phyloP scores from a whole-genome alignment of 2,113 vertebrate genomes.

The Cryptomyrus ogoouensis region DNA sequence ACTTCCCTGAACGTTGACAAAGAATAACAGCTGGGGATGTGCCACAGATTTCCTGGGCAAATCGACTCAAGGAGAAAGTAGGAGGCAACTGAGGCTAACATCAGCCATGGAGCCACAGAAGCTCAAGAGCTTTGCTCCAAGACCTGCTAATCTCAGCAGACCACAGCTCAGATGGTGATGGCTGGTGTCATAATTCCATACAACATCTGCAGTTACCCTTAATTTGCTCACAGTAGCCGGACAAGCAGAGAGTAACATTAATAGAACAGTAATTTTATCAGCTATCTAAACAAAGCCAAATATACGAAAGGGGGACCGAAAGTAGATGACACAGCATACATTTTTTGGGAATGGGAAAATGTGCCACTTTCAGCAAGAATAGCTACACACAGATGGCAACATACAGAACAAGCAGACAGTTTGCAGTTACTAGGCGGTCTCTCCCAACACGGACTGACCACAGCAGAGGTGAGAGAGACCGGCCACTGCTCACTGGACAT shows the following conservation, averaged over 20 bases:
- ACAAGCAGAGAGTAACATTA: not conserved
- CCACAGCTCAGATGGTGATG: not conserved
- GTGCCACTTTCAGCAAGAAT: not conserved
- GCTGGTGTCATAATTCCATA: not conserved
- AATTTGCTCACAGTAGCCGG: conserved; percentile 15
- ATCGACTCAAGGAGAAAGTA: not conserved
- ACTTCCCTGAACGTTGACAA: not conserved
- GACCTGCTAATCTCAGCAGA: conserved; percentile 14
- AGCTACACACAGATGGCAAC: not conserved
- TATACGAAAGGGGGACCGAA: not conserved
- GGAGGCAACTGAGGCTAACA: not conserved
- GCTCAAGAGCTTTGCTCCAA: conserved; percentile 12
- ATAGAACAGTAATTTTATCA: not conserved
- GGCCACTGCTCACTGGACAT: not conserved
- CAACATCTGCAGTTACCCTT: conserved; percentile 14
- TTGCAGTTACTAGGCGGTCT: not conserved
- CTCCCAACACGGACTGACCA: not conserved
- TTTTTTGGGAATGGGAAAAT: not conserved
- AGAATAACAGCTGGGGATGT: not conserved
- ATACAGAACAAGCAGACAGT: not conserved
- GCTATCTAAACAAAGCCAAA: not conserved
- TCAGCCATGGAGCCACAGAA: not conserved
- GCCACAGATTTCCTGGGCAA: not conserved
- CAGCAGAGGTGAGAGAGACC: not conserved
- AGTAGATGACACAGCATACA: not conserved